Base-by-base conservation (phyloP, 2,113 vertebrate species). In the Platycercus adscitus region DNA sequence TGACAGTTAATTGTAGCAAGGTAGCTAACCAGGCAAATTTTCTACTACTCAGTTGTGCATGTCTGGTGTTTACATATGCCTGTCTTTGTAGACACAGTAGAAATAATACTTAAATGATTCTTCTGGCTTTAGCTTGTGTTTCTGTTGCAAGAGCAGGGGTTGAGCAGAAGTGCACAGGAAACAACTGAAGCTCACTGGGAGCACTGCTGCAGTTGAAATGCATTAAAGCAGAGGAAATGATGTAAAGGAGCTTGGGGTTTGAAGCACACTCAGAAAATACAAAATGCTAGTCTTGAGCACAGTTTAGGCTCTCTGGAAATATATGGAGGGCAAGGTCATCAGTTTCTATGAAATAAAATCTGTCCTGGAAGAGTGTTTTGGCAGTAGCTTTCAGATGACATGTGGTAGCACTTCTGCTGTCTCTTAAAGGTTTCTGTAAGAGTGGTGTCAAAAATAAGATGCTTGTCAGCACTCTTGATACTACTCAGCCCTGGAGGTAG, bases 31-130 rank as follows among this genome's bases (percentile, higher is more conserved):
- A 64, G 39, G n/a, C 28, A 21, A n/a, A 31, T 43, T 37, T 69
- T 68, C 9, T 85, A 26, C 52, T 61, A 2, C 44, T 49, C 17
- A 7, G 0, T 7, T 17, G 8, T 66, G 29, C 0, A 0, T 43
- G 7, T 43, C 14, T 49, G 37, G 5, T 43, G 41, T 73, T 82
- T 49, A 18, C 23, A 3, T 19, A 2, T 7, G 4, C 37, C 6
- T 13, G 1, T 83, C 25, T 80, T 69, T 3, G 1, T 29, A 69
- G 60, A 77, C 92, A 52, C 19, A 18, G n/a, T 13, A 71, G 41
- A 71, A 86, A 33, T 44, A 56, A 60, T 19, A n/a, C 18, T 46
- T 46, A 4, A 10, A 26, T 4, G 13, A 2, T 18, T 80, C 13
- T 70, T 46, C 70, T 81, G 81, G 31, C 43, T 29, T 86, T 55